Percentiles rank a stretch among this genome's conserved stretches.
Conservation (phyloP, 2,888 invertebrate genomes). For the Chaetogeoica ovagalla region DNA sequence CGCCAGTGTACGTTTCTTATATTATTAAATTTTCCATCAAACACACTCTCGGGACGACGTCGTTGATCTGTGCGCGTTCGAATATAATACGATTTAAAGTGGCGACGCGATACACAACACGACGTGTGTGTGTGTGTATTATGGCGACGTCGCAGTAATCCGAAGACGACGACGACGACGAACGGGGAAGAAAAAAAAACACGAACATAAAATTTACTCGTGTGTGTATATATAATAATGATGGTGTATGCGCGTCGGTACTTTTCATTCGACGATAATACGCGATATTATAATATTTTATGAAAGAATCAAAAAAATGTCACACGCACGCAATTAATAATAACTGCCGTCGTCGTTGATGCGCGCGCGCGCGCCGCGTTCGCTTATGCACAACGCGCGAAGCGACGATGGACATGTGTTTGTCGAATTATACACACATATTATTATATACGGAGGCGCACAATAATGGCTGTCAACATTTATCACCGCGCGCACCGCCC, state of each 20-base stretch:
- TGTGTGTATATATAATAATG: no score
- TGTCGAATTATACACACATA: conserved; percentile 46
- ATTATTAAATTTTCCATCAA: conserved; percentile 11
- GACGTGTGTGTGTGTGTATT: neutral
- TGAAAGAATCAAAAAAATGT: conserved; percentile 43
- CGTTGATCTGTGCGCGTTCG: neutral
- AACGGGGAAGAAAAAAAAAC: no score
- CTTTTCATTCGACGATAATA: neutral
- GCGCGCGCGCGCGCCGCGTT: conserved; percentile 22
- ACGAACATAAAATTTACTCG: no score
- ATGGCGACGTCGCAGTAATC: no score
- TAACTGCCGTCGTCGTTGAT: neutral
- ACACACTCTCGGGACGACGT: neutral
- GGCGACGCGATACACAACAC: neutral
- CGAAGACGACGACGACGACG: neutral
- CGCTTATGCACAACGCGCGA: conserved; percentile 27
- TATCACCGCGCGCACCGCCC: conserved; percentile 45
- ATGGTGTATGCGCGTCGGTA: neutral
- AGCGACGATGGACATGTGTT: conserved; percentile 48
- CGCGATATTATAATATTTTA: no score
- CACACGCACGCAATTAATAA: conserved; percentile 46
- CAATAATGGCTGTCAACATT: conserved; percentile 52
- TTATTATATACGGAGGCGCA: conserved; percentile 39
- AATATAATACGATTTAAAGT: neutral
- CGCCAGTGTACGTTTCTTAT: neutral